Evolutionary conservation across 2,113 vertebrate species (phyloP), one percentile per base, ranked within the genome.

Genomic region (Gobiocypris rarus): DNA sequence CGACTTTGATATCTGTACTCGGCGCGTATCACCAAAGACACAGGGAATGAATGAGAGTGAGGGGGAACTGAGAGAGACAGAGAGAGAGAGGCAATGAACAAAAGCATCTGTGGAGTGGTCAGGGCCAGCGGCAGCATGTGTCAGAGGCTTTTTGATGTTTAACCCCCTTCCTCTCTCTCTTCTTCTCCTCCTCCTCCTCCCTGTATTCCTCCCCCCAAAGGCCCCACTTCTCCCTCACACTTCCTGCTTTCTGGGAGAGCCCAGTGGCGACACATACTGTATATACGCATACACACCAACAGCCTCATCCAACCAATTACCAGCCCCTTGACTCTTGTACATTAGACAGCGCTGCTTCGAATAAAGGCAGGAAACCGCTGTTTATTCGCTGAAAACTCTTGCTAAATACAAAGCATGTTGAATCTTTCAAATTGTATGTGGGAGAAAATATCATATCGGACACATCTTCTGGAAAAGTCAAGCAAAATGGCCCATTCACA

Each of bases 131-230:
- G 89, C 90, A 90, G 91, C 92, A 88, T 89, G 91, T 89, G 90
- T 91, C 89, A 87, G 84, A 90, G 85, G 89, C 91, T 92, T 92
- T 94, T 95, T 94, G 92, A 93, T 94, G 93, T 94, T 93, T 88
- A 77, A 61, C 63, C 86, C 86, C 43, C 52, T 86, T 89, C 86
- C 84, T 88, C 86, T 87, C 87, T 74, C 85, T 65, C 73, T 61
- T 34, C 58, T 65, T 71, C 81, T 75, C 56, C 58, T 63, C 65
- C 74, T 77, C 24, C 75, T 84, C 83, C 43, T 78, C 84, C 84
- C 28, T 50, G 56, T 45, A 70, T 70, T 78, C 56, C 83, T 79
- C 75, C 78, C 75, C 83, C 67, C 22, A 83, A 71, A 82, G 67
- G 43, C 65, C 73, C 77, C 83, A 75, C 88, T 86, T 74, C 84